Conservation (phyloP, 1,140 invertebrate species). For the Pseudomyrmex gracilis region DNA sequence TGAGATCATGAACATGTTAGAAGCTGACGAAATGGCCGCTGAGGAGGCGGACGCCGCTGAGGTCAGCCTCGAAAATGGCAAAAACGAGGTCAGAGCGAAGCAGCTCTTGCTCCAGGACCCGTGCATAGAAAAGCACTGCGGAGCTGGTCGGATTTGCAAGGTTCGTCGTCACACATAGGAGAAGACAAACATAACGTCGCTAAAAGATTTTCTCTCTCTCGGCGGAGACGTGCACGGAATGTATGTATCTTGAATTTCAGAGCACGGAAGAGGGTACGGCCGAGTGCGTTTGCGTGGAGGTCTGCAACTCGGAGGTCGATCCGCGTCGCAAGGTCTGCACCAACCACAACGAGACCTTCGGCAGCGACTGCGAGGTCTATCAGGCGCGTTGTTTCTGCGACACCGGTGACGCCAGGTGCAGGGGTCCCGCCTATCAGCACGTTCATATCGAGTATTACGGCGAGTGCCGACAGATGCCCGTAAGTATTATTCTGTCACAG, state of each 20-base stretch:
- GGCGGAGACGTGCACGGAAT: not conserved
- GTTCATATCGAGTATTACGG: conserved; percentile 98
- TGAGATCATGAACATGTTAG: conserved; percentile 81
- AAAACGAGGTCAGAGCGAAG: conserved; percentile 68
- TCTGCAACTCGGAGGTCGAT: conserved; percentile 93
- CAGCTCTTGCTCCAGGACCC: conserved; percentile 87
- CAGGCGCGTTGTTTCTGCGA: conserved; percentile 95
- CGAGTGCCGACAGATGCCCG: conserved; percentile 91
- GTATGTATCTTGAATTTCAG: conserved; percentile 68
- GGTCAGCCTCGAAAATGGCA: conserved; percentile 66
- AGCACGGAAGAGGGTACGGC: conserved; percentile 89
- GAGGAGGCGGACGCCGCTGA: conserved; percentile 67
- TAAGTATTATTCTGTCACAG: conserved; percentile 80
- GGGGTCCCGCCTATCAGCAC: conserved; percentile 91
- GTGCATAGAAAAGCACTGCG: conserved; percentile 94
- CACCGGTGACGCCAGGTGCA: conserved; percentile 90
- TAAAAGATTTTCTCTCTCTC: not conserved
- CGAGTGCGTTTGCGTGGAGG: conserved; percentile 93
- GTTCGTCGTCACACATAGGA: conserved; percentile 78
- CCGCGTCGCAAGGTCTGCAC: conserved; percentile 94
- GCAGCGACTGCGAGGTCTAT: conserved; percentile 96
- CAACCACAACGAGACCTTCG: conserved; percentile 97
- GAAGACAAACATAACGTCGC: not conserved
- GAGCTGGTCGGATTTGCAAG: conserved; percentile 95
- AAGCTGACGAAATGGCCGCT: conserved; percentile 77